Conservation (phyloP, 2,888 invertebrate species). For the Xanthorhoe spadicearia region DNA sequence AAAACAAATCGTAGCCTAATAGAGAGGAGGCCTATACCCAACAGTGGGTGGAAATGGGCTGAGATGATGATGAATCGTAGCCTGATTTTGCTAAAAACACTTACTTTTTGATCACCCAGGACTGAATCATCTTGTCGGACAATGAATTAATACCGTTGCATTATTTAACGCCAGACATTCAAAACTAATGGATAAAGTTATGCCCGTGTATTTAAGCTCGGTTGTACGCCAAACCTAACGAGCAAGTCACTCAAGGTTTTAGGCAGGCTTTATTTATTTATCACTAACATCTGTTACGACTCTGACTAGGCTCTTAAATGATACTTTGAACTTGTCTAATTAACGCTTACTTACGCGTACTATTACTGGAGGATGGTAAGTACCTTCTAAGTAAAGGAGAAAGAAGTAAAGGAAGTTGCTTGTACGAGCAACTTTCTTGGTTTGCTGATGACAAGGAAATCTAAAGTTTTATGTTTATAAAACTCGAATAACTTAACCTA, state of each 20-base stretch:
- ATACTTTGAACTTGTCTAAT: slow-evolving; percentile 80
- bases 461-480: too few relatives aligned
- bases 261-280: slow-evolving; percentile 70
- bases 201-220: slow-evolving; percentile 52
- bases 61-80: too few relatives aligned
- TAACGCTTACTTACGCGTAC: slow-evolving; percentile 73
- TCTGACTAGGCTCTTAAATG: slow-evolving; percentile 68
- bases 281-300: slow-evolving; percentile 75
- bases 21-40: too few relatives aligned
- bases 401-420: not conserved
- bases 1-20: too few relatives aligned
- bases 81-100: too few relatives aligned
- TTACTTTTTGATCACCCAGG: not conserved
- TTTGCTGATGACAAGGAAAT: not conserved
- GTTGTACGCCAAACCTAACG: slow-evolving; percentile 63
- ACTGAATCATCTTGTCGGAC: not conserved
- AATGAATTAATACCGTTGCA: not conserved
- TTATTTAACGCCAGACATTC: slow-evolving; percentile 19
- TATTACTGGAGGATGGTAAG: slow-evolving; percentile 17
- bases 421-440: not conserved
- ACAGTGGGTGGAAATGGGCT: too few relatives aligned
- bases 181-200: slow-evolving; percentile 60
- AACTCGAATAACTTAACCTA: too few relatives aligned
- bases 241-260: slow-evolving; percentile 71
- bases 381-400: not conserved